phyloP scores from a whole-genome alignment of 2,797 vertebrate genomes.

The Darevskia mixta region DNA sequence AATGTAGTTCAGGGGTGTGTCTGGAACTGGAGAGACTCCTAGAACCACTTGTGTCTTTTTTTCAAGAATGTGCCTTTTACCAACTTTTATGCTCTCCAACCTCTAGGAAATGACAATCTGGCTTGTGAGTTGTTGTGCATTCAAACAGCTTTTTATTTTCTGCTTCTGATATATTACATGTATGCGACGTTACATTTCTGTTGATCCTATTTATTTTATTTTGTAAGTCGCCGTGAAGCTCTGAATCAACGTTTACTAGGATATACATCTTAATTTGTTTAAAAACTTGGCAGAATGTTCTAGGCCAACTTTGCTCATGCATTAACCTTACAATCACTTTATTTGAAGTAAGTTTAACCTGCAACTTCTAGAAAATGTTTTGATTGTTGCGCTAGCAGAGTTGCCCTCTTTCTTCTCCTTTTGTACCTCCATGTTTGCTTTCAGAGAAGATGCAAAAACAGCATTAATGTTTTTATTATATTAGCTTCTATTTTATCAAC shows the following conservation, averaged over 20 bases:
- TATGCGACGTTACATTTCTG: neutral
- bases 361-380: neutral
- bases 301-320: neutral
- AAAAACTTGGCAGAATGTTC: neutral
- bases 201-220: neutral
- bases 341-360: neutral
- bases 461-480: constrained; percentile 42
- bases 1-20: neutral
- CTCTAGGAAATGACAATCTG: neutral
- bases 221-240: neutral
- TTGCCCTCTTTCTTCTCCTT: neutral
- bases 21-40: neutral
- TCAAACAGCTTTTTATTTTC: neutral
- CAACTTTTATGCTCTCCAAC: neutral
- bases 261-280: neutral
- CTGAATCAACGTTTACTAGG: neutral
- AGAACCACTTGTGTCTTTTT: neutral
- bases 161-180: neutral
- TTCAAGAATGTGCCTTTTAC: neutral
- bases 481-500: constrained; percentile 26
- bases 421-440: constrained; percentile 5
- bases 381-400: neutral
- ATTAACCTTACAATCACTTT: neutral
- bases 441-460: constrained; percentile 29
- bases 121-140: neutral